phyloP scores from a whole-genome alignment of 1,140 invertebrate genomes.

The Drosophila pseudoananassae region DNA sequence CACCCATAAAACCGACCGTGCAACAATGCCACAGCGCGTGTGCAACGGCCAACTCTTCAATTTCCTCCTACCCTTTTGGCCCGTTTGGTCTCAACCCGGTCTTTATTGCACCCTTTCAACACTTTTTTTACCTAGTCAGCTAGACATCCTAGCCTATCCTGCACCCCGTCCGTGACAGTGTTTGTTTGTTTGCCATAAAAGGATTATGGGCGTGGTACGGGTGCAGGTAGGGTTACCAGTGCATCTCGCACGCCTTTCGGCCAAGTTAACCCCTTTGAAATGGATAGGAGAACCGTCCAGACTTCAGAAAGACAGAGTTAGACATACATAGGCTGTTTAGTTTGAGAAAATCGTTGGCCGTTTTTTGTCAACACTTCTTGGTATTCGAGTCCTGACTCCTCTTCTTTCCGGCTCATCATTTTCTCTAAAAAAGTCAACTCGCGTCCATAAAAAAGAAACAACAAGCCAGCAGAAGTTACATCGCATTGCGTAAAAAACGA shows the following conservation, averaged over 20 bases:
- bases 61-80: conserved; percentile 2
- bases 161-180: conserved; percentile 51
- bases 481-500: conserved; percentile 79
- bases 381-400: conserved; percentile 27
- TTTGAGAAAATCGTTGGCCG: background rate
- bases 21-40: conserved; percentile 72
- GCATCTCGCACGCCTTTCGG: conserved; percentile 44
- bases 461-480: conserved; percentile 41
- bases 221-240: conserved; percentile 57
- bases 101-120: conserved; percentile 70
- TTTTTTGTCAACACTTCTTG: conserved; percentile 27
- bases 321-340: background rate
- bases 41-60: conserved; percentile 35
- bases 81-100: conserved; percentile 49
- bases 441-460: conserved; percentile 54
- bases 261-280: conserved; percentile 62
- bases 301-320: background rate
- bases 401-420: conserved; percentile 39
- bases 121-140: conserved; percentile 66
- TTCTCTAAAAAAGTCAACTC: conserved; percentile 77
- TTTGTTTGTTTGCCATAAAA: conserved; percentile 83
- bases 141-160: conserved; percentile 1
- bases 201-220: conserved; percentile 74
- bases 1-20: conserved; percentile 82
- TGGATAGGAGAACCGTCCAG: conserved; percentile 2